These are phyloP conservation scores for Lamprotornis superbus DNA, from an alignment of 2,113 vertebrate genomes.

Conservation along the genomic window DNA sequence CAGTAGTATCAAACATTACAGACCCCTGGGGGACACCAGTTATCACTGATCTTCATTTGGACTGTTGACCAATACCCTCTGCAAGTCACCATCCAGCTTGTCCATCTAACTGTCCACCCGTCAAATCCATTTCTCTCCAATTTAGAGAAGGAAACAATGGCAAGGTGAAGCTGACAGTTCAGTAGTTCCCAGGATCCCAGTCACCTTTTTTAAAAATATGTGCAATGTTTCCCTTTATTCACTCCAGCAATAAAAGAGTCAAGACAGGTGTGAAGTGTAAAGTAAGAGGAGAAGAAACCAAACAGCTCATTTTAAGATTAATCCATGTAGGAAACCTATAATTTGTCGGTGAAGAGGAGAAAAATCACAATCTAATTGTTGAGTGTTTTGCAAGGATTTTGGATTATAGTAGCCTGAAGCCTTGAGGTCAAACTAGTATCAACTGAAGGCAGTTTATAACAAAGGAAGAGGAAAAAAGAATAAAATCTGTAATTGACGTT, in stretches of 20 bases:
- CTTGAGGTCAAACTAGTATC: not conserved
- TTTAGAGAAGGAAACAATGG: not conserved
- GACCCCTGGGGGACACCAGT: not conserved
- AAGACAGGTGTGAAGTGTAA: not conserved
- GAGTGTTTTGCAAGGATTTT: not conserved
- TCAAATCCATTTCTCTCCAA: not conserved
- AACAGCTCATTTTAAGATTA: not conserved
- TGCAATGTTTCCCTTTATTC: not conserved
- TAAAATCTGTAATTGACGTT: not conserved
- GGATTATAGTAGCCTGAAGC: not conserved
- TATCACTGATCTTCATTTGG: not conserved
- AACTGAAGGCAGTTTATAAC: not conserved
- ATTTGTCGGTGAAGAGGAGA: not conserved
- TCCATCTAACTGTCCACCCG: not conserved
- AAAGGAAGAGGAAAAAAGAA: not conserved
- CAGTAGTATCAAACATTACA: not conserved
- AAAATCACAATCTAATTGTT: not conserved
- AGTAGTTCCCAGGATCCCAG: not conserved
- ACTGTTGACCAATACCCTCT: not conserved
- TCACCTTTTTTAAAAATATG: not conserved
- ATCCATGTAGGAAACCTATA: not conserved
- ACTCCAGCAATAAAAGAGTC: not conserved
- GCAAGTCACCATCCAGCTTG: too few species aligned
- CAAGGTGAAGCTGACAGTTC: not conserved
- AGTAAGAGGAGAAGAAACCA: not conserved